Base-by-base conservation (phyloP, 2,888 invertebrate species). In the Drosophila neotestacea region DNA sequence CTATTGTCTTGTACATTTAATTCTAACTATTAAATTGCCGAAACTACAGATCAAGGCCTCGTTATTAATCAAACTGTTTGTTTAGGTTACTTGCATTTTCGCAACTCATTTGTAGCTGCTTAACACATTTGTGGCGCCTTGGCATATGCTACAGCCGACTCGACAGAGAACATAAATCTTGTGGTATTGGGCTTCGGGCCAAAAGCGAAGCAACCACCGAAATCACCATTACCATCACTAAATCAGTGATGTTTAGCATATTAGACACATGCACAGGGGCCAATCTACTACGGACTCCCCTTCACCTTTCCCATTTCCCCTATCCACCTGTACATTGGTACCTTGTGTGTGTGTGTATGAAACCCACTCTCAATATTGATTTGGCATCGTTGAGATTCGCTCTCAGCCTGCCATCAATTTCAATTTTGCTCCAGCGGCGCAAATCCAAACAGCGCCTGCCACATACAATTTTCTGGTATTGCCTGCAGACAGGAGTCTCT, bases 381-480 rank as follows among this genome's bases (percentile, higher is more conserved):
- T 77, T 70, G 70, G 70, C 56, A 66, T 62, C 62, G 66, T 65
- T 79, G 75, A 70, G 73, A 64, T 56, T 62, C 50, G 60, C 58
- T 56, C 59, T 74, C 83, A 74, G 86, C 77, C 86, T 85, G 78
- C 88, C 90, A 91, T 90, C 91, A 91, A 91, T 91, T 91, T 91
- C 90, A 91, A 91, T 91, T 91, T 91, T 85, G 88, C 81, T 89
- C 73, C 67, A 72, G 73, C 76, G 73, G 61, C 63, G 68, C 84
- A 84, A 84, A 84, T 67, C 87, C 77, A 77, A 80, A 79, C 75
- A 76, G 42, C 76, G 79, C 66, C 85, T 88, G 85, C 83, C 85
- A 79, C 85, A 85, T 73, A 79, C 85, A 85, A 82, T 88, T 88
- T 80, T 79, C 74, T 67, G 72, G 36, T 61, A 68, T 62, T 79